Evolutionary conservation across 2,113 vertebrate species (phyloP).

Genomic region (Hyperoodon ampullatus): DNA sequence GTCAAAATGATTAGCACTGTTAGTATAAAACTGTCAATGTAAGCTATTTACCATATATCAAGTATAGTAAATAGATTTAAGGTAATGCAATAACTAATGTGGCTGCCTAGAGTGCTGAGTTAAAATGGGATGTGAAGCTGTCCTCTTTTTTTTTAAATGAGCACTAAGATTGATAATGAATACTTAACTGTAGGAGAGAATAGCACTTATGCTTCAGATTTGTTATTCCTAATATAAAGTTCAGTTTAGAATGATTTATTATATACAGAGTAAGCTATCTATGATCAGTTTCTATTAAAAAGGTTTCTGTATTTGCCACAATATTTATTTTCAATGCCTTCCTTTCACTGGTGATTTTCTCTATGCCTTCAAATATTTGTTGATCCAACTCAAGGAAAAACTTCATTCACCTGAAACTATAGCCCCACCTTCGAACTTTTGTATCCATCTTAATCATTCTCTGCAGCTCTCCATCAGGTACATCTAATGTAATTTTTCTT

Average conservation of each 20-base stretch:
- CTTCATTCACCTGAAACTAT: neutral
- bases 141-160: neutral
- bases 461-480: neutral
- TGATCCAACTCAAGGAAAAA: neutral
- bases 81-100: neutral
- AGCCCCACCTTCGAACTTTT: neutral
- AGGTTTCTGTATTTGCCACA: neutral
- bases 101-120: neutral
- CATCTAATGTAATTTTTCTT: neutral
- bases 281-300: neutral
- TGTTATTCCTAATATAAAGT: constrained; percentile 21
- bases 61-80: neutral
- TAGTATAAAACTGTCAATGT: constrained; percentile 33
- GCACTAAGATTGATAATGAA: neutral
- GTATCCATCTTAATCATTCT: neutral
- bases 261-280: neutral
- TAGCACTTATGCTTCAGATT: neutral
- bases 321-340: neutral
- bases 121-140: neutral
- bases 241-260: constrained; percentile 36
- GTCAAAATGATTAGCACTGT: constrained; percentile 28
- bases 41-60: neutral
- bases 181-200: neutral
- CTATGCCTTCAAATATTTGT: neutral
- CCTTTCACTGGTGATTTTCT: neutral